phyloP scores from a whole-genome alignment of 2,888 invertebrate species.

The Oligia strigilis region DNA sequence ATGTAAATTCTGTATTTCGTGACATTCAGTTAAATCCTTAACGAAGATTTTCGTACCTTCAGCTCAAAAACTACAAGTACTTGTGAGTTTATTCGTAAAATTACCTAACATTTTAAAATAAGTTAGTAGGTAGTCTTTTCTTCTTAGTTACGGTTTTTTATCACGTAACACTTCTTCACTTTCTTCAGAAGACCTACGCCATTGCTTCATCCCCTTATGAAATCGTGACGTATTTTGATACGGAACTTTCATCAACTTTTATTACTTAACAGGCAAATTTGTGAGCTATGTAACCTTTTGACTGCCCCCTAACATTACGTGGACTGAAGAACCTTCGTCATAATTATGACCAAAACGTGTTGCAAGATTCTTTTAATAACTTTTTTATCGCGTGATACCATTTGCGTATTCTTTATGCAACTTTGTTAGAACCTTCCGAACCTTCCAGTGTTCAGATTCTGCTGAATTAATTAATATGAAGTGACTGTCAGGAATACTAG shows the following conservation, averaged over 20 bases:
- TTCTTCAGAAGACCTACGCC: background rate
- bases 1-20: background rate
- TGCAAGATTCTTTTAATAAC: constrained; percentile 1
- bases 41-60: background rate
- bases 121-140: background rate
- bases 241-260: constrained; percentile 19
- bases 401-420: constrained; percentile 2
- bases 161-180: background rate
- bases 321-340: background rate
- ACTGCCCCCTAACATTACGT: constrained; percentile 1
- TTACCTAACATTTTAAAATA: background rate
- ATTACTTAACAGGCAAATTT: constrained; percentile 12
- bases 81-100: background rate
- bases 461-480: background rate
- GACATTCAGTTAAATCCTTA: background rate
- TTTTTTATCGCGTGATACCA: constrained; percentile 21
- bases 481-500: background rate
- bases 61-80: background rate
- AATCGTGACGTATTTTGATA: constrained; percentile 25
- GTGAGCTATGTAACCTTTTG: background rate
- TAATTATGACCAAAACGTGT: constrained; percentile 2
- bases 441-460: background rate
- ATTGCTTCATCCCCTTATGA: constrained; percentile 1
- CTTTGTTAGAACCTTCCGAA: background rate
- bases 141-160: background rate